A percentile compares a stretch with the other conserved stretches of the same genome.
phyloP scores from a whole-genome alignment of 2,113 vertebrate genomes.

The Nanorana parkeri region DNA sequence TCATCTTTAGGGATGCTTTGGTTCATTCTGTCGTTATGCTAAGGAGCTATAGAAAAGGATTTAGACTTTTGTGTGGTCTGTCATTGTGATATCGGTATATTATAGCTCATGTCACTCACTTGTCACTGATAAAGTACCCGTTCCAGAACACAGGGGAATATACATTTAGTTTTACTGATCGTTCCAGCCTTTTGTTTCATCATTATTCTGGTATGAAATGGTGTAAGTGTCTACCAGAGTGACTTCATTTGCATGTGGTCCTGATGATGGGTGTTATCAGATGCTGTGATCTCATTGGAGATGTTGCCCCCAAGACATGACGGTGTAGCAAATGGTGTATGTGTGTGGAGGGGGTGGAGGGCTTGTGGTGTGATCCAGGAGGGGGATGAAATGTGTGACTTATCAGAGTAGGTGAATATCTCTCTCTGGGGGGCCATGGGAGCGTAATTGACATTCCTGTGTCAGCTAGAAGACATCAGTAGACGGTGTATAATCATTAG shows the following conservation, averaged over 20 bases:
- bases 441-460: background rate
- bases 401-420: conserved; percentile 16
- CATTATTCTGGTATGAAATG: background rate
- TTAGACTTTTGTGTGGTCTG: background rate
- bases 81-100: background rate
- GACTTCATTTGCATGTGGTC: conserved; percentile 18
- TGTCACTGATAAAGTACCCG: background rate
- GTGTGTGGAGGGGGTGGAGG: background rate
- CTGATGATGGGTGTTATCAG: conserved; percentile 8
- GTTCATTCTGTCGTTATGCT: background rate
- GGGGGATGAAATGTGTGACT: conserved; percentile 35
- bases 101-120: too few relatives aligned
- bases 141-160: background rate
- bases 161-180: background rate
- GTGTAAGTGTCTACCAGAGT: background rate
- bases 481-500: background rate
- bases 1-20: background rate
- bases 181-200: background rate
- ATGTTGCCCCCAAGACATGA: background rate
- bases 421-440: background rate
- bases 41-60: background rate
- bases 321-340: conserved; percentile 15
- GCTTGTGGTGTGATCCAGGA: conserved; percentile 15
- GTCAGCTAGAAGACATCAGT: background rate
- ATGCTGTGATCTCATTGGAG: conserved; percentile 1